These are phyloP conservation scores for Polymixis lichenea DNA, from an alignment of 2,888 invertebrate genomes.

Conservation along the genomic window DNA sequence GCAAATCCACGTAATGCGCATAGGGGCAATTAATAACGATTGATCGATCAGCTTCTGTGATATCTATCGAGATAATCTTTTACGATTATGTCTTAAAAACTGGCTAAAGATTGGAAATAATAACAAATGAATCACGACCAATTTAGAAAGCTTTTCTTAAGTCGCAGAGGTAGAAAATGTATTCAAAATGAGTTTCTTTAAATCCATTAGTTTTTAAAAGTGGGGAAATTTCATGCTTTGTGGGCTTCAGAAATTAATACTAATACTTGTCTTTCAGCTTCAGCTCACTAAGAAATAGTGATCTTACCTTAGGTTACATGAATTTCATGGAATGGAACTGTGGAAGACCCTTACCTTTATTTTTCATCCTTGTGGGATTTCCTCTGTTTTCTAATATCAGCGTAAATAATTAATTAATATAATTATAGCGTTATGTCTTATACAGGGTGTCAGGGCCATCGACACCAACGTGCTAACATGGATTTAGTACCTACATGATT, in stretches of 20 bases:
- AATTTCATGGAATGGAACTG: not conserved
- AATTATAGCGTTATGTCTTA: not conserved
- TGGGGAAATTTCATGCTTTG: not conserved
- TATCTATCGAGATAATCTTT: constrained; percentile 35
- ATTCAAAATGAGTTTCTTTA: constrained; percentile 38
- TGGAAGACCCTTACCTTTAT: too few species aligned
- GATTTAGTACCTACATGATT: too few species aligned
- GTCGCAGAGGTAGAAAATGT: not conserved
- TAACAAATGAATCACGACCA: constrained; percentile 14
- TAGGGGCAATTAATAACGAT: constrained; percentile 53
- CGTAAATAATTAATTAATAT: too few species aligned
- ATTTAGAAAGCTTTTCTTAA: not conserved
- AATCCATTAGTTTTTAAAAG: constrained; percentile 29
- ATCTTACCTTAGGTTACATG: too few species aligned
- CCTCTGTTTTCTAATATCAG: not conserved
- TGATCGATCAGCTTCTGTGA: constrained; percentile 34
- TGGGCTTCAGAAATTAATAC: constrained; percentile 10
- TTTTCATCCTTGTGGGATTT: not conserved
- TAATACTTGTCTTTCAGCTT: constrained; percentile 9
- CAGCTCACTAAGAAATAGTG: not conserved
- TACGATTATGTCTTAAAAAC: constrained; percentile 19
- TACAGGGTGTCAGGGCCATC: too few species aligned
- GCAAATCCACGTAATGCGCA: constrained; percentile 46
- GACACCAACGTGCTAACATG: too few species aligned
- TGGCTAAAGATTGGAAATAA: constrained; percentile 11